Percentiles rank a stretch among this genome's conserved stretches.
Evolutionary conservation across 2,113 vertebrate genomes (phyloP).

Genomic region (Brevimyrus niger): DNA sequence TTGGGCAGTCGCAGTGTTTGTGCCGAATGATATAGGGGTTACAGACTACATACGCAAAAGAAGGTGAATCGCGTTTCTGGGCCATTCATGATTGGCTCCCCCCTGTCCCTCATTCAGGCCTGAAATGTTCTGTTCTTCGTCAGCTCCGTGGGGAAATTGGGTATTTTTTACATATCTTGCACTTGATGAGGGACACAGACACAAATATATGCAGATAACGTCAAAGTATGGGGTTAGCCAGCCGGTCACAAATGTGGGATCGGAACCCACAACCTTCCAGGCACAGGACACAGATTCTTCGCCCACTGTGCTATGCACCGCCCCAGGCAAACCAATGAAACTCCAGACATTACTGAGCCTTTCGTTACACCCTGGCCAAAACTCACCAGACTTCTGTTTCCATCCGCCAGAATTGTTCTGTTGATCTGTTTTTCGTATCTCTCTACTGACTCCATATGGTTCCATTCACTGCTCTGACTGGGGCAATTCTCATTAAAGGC

Average conservation of each 20-base stretch:
- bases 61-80: background rate
- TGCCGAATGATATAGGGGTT: background rate
- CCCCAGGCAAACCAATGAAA: background rate
- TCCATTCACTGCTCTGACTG: background rate
- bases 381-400: background rate
- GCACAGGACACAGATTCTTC: background rate
- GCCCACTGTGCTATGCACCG: background rate
- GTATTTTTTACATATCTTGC: background rate
- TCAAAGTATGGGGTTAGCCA: background rate
- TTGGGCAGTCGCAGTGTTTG: background rate
- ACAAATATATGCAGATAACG: background rate
- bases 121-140: background rate
- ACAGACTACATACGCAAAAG: background rate
- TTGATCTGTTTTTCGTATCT: background rate
- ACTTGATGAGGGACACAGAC: background rate
- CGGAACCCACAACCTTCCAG: background rate
- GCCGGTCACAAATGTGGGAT: background rate
- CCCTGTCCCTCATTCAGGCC: background rate
- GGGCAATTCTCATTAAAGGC: background rate
- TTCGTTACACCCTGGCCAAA: background rate
- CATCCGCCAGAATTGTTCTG: background rate
- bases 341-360: slow-evolving; percentile 10
- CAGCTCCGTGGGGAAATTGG: background rate
- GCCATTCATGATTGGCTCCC: background rate
- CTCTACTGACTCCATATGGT: background rate